Evolutionary conservation across 2,888 invertebrate species (phyloP).

Genomic region (Polydrusus pterygomalis): DNA sequence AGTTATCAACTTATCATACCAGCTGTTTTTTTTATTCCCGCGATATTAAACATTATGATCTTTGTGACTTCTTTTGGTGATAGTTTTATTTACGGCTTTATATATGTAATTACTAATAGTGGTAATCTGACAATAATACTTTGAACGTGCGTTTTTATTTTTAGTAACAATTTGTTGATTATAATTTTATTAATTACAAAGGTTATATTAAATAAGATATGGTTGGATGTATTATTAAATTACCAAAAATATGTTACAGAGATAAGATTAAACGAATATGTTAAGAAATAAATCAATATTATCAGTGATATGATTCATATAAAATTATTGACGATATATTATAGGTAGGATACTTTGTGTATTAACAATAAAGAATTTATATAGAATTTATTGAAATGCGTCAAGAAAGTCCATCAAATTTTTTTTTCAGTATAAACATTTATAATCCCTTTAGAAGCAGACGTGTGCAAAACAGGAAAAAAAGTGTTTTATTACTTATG

Average conservation of each 20-base stretch:
- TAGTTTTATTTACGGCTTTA: background rate
- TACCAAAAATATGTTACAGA: slow-evolving; percentile 9
- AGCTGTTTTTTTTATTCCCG: no score
- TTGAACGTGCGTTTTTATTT: slow-evolving; percentile 2
- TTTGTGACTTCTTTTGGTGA: background rate
- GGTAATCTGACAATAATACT: background rate
- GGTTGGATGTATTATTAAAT: background rate
- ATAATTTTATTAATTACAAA: slow-evolving; percentile 1
- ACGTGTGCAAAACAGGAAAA: no score
- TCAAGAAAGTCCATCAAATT: no score
- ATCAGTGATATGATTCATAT: slow-evolving; percentile 1
- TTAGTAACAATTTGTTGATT: slow-evolving; percentile 19
- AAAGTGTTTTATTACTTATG: no score
- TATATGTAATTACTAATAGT: slow-evolving; percentile 1
- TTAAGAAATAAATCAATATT: slow-evolving; percentile 4
- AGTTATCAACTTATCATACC: no score
- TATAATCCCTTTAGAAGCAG: no score
- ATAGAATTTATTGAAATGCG: no score
- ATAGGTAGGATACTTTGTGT: no score
- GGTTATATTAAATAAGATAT: slow-evolving; percentile 9
- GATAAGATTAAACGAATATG: slow-evolving; percentile 14
- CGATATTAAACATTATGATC: no score
- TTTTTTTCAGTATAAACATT: no score
- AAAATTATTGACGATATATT: background rate
- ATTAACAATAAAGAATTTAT: no score